A percentile compares a stretch with the other conserved stretches of the same genome.
Evolutionary conservation across 92 coral and sea anemone genomes (phyloP).

Genomic region (Metridium senile): DNA sequence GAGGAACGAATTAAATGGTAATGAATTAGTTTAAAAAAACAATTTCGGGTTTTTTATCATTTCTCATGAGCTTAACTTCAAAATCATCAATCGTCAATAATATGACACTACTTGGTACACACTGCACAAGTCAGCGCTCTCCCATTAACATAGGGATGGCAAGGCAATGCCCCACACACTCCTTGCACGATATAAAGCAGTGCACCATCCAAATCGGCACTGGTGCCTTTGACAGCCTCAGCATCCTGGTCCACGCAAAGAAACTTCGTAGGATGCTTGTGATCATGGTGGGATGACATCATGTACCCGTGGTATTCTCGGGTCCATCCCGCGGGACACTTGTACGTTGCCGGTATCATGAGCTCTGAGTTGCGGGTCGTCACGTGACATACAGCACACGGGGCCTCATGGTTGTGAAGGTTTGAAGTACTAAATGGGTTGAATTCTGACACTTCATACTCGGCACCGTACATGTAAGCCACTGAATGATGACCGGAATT

Average conservation of each 20-base stretch:
- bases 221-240: slow-evolving; percentile 51
- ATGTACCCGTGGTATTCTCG: slow-evolving; percentile 74
- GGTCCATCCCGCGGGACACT: slow-evolving; percentile 76
- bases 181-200: slow-evolving; percentile 55
- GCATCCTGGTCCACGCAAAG: slow-evolving; percentile 67
- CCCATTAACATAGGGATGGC: slow-evolving; percentile 54
- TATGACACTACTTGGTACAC: slow-evolving; percentile 71
- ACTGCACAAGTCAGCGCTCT: slow-evolving; percentile 77
- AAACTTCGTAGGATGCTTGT: slow-evolving; percentile 31
- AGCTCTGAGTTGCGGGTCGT: slow-evolving; percentile 48
- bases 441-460: too few relatives aligned
- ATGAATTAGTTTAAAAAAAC: too few relatives aligned
- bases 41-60: too few relatives aligned
- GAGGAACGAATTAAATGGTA: too few relatives aligned
- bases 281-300: slow-evolving; percentile 58
- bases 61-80: too few relatives aligned
- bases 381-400: slow-evolving; percentile 70
- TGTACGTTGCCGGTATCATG: slow-evolving; percentile 68
- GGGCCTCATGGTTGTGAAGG: slow-evolving; percentile 54
- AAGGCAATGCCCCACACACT: slow-evolving; percentile 60
- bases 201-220: slow-evolving; percentile 38
- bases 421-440: too few relatives aligned
- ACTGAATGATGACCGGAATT: slow-evolving; percentile 10
- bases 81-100: too few relatives aligned
- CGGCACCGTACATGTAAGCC: slow-evolving; percentile 46